These are phyloP conservation scores for Eupithecia subumbrata DNA, from an alignment of 2,888 invertebrate genomes.

Conservation along the genomic window DNA sequence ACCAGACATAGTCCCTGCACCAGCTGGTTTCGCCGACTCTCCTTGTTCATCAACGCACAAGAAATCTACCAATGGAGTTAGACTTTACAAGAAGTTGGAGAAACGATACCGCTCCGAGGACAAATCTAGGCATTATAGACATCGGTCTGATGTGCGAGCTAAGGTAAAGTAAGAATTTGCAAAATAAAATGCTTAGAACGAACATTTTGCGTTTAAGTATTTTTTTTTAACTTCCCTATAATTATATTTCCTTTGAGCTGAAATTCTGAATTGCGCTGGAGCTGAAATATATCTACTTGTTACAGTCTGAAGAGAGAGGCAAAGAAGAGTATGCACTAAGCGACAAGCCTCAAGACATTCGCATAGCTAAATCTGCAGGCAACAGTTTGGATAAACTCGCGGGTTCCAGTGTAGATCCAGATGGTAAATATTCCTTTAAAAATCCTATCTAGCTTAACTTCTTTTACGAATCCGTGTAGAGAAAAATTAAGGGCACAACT, in stretches of 20 bases:
- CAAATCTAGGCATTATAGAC: slow-evolving; percentile 85
- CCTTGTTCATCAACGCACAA: slow-evolving; percentile 80
- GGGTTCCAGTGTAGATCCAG: slow-evolving; percentile 86
- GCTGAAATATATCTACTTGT: slow-evolving; percentile 18
- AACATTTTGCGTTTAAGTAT: no score
- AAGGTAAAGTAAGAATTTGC: slow-evolving; percentile 83
- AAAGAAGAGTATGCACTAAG: slow-evolving; percentile 85
- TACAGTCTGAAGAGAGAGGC: slow-evolving; percentile 89
- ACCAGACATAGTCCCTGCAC: slow-evolving; percentile 92
- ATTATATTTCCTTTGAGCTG: no score
- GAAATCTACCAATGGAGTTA: slow-evolving; percentile 75
- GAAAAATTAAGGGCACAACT: no score
- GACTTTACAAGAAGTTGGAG: slow-evolving; percentile 90
- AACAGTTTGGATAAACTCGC: slow-evolving; percentile 88
- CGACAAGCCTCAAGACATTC: slow-evolving; percentile 78
- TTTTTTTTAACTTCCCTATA: no score
- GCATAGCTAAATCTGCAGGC: slow-evolving; percentile 88
- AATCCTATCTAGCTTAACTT: neutral
- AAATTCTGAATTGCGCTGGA: no score
- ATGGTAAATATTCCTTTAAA: slow-evolving; percentile 60
- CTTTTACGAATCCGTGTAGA: neutral
- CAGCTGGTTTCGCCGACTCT: slow-evolving; percentile 94
- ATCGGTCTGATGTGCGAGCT: slow-evolving; percentile 90
- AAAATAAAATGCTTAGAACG: neutral
- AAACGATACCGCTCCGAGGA: slow-evolving; percentile 92